Percentiles rank a stretch among this genome's conserved stretches.
phyloP scores from a whole-genome alignment of 2,797 vertebrate species.

The Sibirionetta formosa region DNA sequence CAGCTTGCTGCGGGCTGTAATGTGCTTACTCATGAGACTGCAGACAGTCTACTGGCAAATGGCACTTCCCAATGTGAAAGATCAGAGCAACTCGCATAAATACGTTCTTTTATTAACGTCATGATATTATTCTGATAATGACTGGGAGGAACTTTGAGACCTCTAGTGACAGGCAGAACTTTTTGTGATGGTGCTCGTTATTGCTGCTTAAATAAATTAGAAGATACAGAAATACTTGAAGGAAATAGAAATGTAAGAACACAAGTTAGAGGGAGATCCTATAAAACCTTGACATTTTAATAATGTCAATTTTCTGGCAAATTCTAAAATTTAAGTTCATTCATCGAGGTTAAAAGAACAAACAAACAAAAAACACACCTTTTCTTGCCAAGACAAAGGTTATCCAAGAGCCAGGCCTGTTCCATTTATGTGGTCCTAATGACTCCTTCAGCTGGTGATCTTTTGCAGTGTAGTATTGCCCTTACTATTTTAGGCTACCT shows the following conservation, averaged over 20 bases:
- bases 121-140: not conserved
- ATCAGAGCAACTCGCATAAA: not conserved
- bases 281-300: not conserved
- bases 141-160: not conserved
- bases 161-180: not conserved
- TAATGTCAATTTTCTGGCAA: too few relatives aligned
- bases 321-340: not conserved
- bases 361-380: not conserved
- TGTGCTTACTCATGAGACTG: not conserved
- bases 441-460: not conserved
- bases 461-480: not conserved
- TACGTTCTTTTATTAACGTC: not conserved
- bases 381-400: not conserved
- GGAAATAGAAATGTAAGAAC: not conserved
- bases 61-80: not conserved
- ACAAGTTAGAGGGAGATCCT: not conserved
- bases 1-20: fast-evolving
- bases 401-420: not conserved
- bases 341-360: not conserved
- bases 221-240: not conserved
- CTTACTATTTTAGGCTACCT: not conserved
- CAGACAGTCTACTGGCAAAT: not conserved
- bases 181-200: not conserved
- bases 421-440: not conserved
- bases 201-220: not conserved